Conservation (phyloP, 2,113 vertebrate species). For the Ceuthmochares aereus region DNA sequence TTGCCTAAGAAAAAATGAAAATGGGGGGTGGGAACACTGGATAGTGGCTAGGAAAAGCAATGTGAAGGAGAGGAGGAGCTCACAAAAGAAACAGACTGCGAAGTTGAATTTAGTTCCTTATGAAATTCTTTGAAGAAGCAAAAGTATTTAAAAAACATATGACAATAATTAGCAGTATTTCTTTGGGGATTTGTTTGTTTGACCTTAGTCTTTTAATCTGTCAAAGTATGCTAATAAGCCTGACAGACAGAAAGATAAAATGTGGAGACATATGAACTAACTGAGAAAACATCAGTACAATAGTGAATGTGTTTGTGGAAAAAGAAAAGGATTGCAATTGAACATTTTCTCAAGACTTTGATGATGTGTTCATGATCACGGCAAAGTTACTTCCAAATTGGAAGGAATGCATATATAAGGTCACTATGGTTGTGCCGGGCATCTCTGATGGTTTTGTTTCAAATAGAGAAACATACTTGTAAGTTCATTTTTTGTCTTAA, state of each 20-base stretch:
- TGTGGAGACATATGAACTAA: conserved; percentile 51
- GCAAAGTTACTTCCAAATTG: conserved; percentile 31
- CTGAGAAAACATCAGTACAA: conserved; percentile 64
- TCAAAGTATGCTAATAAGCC: conserved; percentile 79
- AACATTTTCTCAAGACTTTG: conserved; percentile 51
- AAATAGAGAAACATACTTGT: not conserved
- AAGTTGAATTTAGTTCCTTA: conserved; percentile 74
- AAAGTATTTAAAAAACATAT: conserved; percentile 79
- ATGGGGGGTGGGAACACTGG: not conserved
- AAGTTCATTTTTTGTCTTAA: not conserved
- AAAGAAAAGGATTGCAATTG: not conserved
- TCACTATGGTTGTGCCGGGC: not conserved
- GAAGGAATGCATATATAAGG: not conserved
- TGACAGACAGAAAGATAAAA: conserved; percentile 78
- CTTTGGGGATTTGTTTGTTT: conserved; percentile 80
- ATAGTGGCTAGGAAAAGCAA: not conserved
- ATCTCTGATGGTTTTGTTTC: not conserved
- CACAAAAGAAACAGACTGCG: conserved; percentile 64
- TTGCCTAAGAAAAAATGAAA: not conserved
- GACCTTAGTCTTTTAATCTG: conserved; percentile 83
- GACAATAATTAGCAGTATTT: conserved; percentile 80
- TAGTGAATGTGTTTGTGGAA: conserved; percentile 45
- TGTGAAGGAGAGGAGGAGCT: not conserved
- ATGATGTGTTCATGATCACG: not conserved
- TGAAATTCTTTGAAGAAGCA: conserved; percentile 77